Percentiles rank a stretch among this genome's conserved stretches.
These are phyloP conservation scores for Gerris lacustris DNA, from an alignment of 2,888 invertebrate genomes.

Conservation along the genomic window DNA sequence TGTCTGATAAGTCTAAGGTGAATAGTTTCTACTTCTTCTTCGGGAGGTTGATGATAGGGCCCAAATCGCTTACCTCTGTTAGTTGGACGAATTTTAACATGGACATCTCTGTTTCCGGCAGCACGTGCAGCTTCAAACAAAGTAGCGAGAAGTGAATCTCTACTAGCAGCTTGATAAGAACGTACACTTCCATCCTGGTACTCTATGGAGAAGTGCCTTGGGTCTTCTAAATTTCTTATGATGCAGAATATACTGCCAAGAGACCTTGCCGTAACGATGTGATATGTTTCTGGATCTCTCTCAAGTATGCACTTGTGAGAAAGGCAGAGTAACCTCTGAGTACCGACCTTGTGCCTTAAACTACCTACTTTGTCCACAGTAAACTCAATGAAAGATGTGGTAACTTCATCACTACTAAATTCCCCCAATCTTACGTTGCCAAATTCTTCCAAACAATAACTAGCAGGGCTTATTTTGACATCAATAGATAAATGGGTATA, in stretches of 20 bases:
- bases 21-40: conserved; percentile 91
- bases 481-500: conserved; percentile 63
- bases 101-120: conserved; percentile 92
- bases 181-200: conserved; percentile 83
- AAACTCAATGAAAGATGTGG: conserved; percentile 94
- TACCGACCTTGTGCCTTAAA: conserved; percentile 67
- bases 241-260: conserved; percentile 78
- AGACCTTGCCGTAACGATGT: conserved; percentile 74
- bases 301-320: conserved; percentile 93
- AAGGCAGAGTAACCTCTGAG: conserved; percentile 79
- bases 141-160: conserved; percentile 90
- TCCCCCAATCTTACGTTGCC: conserved; percentile 80
- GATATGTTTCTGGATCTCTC: conserved; percentile 93
- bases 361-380: conserved; percentile 83
- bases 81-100: conserved; percentile 75
- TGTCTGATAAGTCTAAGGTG: conserved; percentile 68
- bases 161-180: conserved; percentile 83
- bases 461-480: conserved; percentile 72
- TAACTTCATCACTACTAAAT: conserved; percentile 83
- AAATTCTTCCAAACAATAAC: conserved; percentile 76
- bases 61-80: conserved; percentile 78
- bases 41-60: conserved; percentile 77
- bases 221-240: conserved; percentile 76
- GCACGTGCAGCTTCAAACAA: conserved; percentile 91
- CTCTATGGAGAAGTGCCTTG: conserved; percentile 87